Evolutionary conservation across 2,113 vertebrate species (phyloP).

Genomic region (Pycnonotus jocosus): DNA sequence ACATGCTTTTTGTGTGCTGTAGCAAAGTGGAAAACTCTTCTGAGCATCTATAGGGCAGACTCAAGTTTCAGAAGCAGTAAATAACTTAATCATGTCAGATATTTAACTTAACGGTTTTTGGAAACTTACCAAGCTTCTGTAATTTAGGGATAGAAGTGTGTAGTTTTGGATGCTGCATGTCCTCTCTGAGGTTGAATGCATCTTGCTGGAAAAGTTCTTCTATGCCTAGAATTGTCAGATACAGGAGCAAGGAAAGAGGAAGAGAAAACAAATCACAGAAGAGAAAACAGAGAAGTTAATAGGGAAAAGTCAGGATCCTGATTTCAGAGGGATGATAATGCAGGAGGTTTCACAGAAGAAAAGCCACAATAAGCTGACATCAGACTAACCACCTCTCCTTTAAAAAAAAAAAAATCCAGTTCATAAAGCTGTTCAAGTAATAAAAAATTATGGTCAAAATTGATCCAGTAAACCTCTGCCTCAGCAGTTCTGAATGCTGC

Average conservation of each 20-base stretch:
- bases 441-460: slow-evolving; percentile 10
- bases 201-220: background rate
- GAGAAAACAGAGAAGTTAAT: background rate
- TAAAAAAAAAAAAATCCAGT: background rate
- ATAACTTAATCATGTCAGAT: background rate
- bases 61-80: background rate
- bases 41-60: background rate
- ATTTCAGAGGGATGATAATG: background rate
- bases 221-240: background rate
- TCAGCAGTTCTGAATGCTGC: slow-evolving; percentile 42
- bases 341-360: background rate
- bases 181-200: background rate
- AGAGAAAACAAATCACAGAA: background rate
- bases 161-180: background rate
- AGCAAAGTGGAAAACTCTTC: background rate
- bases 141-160: background rate
- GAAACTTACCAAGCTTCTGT: background rate
- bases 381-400: background rate
- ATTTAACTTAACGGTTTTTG: background rate
- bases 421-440: slow-evolving; percentile 11
- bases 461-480: slow-evolving; percentile 29
- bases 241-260: background rate
- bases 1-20: background rate
- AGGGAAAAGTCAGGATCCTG: background rate
- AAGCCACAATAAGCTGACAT: background rate